A percentile compares a stretch with the other conserved stretches of the same genome.
These are phyloP conservation scores for Bombylius discolor DNA, from an alignment of 2,888 invertebrate genomes.

Conservation along the genomic window DNA sequence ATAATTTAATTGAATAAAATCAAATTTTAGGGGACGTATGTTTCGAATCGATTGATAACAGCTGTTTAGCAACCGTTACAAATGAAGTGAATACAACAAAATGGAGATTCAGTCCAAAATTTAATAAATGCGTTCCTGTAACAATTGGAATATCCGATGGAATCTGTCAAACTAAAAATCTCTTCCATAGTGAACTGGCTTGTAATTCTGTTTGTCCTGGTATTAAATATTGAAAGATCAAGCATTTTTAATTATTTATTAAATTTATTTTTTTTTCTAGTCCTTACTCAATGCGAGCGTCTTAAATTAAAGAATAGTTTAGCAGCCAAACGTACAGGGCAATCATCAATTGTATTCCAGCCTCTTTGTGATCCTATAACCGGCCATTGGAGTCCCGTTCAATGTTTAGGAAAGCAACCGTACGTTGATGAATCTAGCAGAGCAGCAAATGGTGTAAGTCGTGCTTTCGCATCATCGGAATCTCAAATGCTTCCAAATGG, in stretches of 20 bases:
- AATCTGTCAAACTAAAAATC: slow-evolving; percentile 73
- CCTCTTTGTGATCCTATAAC: slow-evolving; percentile 59
- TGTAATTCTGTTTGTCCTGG: slow-evolving; percentile 72
- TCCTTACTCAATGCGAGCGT: slow-evolving; percentile 68
- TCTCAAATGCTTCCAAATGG: slow-evolving; percentile 9
- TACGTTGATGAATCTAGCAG: slow-evolving; percentile 19
- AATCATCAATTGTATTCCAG: slow-evolving; percentile 44
- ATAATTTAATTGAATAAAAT: not conserved
- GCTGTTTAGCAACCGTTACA: slow-evolving; percentile 37
- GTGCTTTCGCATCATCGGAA: slow-evolving; percentile 18
- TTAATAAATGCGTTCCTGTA: slow-evolving; percentile 63
- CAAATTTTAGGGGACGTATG: slow-evolving; percentile 58
- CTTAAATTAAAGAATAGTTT: slow-evolving; percentile 64
- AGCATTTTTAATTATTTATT: not conserved
- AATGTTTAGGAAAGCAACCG: slow-evolving; percentile 53
- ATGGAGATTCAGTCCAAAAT: slow-evolving; percentile 65
- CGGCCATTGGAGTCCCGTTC: slow-evolving; percentile 70
- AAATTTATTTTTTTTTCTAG: slow-evolving; percentile 28
- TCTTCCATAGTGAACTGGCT: slow-evolving; percentile 65
- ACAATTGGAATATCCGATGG: slow-evolving; percentile 43
- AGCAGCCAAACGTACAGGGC: slow-evolving; percentile 50
- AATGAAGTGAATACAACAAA: slow-evolving; percentile 38
- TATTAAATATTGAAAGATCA: slow-evolving; percentile 20
- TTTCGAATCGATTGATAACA: slow-evolving; percentile 54
- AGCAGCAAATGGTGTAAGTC: slow-evolving; percentile 8